Evolutionary conservation across 2,888 invertebrate genomes (phyloP).

Genomic region (Serrognathus titanus): DNA sequence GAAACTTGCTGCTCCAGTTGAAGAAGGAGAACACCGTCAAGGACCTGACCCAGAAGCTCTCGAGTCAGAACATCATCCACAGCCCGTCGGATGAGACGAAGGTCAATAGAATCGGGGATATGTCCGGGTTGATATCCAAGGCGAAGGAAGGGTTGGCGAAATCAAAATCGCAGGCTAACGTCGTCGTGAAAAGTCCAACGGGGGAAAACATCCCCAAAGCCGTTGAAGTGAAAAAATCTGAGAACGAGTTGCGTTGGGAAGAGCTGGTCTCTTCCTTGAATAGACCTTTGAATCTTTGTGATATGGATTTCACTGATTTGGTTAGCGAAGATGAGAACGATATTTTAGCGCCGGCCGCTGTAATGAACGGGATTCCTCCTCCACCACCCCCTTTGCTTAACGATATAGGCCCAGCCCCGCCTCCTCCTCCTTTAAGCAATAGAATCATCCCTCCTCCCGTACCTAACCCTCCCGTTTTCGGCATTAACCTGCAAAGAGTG

Average conservation of each 20-base stretch:
- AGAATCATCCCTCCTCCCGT: slow-evolving; percentile 51
- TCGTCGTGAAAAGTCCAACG: slow-evolving; percentile 68
- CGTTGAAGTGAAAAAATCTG: slow-evolving; percentile 76
- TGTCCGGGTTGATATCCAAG: slow-evolving; percentile 87
- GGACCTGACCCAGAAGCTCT: slow-evolving; percentile 81
- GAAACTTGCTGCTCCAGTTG: slow-evolving; percentile 62
- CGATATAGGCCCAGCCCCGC: slow-evolving; percentile 45
- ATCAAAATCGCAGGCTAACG: slow-evolving; percentile 79
- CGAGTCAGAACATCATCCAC: slow-evolving; percentile 63
- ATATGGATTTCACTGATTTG: slow-evolving; percentile 95
- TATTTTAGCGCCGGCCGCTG: slow-evolving; percentile 63
- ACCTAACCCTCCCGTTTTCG: slow-evolving; percentile 52
- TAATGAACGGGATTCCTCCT: slow-evolving; percentile 68
- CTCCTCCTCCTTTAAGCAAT: slow-evolving; percentile 53
- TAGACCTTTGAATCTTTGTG: slow-evolving; percentile 79
- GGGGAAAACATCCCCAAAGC: slow-evolving; percentile 63
- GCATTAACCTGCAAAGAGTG: slow-evolving; percentile 36
- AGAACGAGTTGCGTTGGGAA: slow-evolving; percentile 95
- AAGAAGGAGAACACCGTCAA: slow-evolving; percentile 84
- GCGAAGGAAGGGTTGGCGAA: slow-evolving; percentile 89
- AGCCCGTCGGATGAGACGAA: slow-evolving; percentile 59
- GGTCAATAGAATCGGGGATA: slow-evolving; percentile 68
- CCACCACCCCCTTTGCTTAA: slow-evolving; percentile 71
- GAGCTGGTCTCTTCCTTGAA: slow-evolving; percentile 71
- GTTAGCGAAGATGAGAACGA: slow-evolving; percentile 85